phyloP scores from a whole-genome alignment of 2,113 vertebrate genomes.

The Ciconia stormi region DNA sequence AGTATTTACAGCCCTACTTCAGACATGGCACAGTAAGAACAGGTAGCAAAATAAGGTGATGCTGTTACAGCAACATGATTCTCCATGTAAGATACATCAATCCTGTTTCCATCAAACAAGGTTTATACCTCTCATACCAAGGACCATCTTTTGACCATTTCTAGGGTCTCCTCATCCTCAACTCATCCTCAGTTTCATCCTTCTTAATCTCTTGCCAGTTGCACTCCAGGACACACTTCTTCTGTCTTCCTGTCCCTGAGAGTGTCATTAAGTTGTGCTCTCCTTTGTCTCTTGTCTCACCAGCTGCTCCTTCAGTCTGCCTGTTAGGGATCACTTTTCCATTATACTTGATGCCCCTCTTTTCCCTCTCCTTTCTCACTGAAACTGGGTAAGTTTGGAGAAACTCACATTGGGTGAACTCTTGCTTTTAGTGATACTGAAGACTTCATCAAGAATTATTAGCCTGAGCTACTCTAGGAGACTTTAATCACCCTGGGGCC shows the following conservation, averaged over 20 bases:
- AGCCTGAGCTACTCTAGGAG: not conserved
- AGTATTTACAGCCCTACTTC: not conserved
- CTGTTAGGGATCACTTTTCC: not conserved
- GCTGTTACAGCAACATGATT: not conserved
- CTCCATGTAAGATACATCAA: not conserved
- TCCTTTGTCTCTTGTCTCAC: not conserved
- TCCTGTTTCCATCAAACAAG: not conserved
- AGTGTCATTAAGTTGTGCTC: not conserved
- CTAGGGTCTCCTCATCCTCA: not conserved
- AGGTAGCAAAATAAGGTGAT: not conserved
- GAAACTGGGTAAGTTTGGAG: not conserved
- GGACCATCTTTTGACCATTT: not conserved
- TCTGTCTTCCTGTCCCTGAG: not conserved
- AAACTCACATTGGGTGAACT: not conserved
- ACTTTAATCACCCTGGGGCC: not conserved
- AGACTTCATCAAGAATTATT: not conserved
- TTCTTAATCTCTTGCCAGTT: not conserved
- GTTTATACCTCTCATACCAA: not conserved
- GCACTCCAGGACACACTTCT: not conserved
- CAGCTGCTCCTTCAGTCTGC: not conserved
- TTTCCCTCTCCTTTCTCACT: not conserved
- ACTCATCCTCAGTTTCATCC: not conserved
- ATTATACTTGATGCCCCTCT: not conserved
- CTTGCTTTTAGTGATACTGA: not conserved
- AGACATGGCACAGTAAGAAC: not conserved